phyloP scores from a whole-genome alignment of 2,888 invertebrate species.

The Argyra leucocephala region DNA sequence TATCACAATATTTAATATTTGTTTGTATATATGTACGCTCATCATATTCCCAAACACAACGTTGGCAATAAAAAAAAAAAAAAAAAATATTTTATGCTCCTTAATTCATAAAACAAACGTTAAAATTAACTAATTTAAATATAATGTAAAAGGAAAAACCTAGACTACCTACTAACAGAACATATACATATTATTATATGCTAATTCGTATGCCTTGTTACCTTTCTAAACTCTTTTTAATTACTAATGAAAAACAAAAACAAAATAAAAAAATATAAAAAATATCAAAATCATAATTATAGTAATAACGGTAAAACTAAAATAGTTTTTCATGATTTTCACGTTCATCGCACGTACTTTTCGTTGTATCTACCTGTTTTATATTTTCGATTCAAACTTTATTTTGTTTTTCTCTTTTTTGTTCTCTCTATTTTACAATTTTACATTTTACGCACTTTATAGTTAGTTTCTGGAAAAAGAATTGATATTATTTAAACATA shows the following conservation, averaged over 20 bases:
- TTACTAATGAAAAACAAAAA: neutral
- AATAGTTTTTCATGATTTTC: neutral
- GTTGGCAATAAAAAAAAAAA: too few relatives aligned
- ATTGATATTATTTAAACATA: too few relatives aligned
- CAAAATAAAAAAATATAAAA: neutral
- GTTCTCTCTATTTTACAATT: too few relatives aligned
- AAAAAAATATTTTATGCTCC: neutral
- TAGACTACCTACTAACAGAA: neutral
- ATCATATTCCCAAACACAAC: too few relatives aligned
- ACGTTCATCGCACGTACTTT: too few relatives aligned
- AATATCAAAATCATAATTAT: neutral
- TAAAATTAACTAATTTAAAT: neutral
- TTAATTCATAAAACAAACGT: neutral
- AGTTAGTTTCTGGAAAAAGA: too few relatives aligned
- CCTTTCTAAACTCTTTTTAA: neutral
- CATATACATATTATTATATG: neutral
- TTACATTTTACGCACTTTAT: too few relatives aligned
- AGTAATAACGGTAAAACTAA: neutral
- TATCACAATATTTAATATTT: too few relatives aligned
- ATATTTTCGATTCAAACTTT: too few relatives aligned
- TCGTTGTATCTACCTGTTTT: too few relatives aligned
- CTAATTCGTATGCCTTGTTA: neutral
- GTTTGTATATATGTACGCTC: too few relatives aligned
- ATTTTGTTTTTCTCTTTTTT: too few relatives aligned
- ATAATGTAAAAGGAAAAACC: neutral